phyloP scores from a whole-genome alignment of 2,113 vertebrate genomes.

The Dunckerocampus dactyliophorus region DNA sequence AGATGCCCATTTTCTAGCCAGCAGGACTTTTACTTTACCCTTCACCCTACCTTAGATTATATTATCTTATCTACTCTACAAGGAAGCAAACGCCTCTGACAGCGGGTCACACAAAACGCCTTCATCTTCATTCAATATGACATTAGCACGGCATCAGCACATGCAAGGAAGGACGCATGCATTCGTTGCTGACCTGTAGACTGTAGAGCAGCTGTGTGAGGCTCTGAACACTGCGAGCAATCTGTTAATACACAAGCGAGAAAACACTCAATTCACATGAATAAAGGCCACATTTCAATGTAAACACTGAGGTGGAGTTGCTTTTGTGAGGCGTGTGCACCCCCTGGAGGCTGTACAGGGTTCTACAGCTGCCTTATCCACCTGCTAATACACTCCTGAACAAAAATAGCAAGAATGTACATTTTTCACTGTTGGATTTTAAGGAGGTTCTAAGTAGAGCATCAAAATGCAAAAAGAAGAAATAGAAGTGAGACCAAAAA shows the following conservation, averaged over 20 bases:
- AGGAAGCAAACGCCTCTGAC: no score
- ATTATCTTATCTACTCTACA: no score
- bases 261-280: background rate
- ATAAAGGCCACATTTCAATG: background rate
- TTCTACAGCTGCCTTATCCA: background rate
- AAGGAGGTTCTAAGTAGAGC: no score
- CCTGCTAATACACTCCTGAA: no score
- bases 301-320: background rate
- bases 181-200: slow-evolving; percentile 81
- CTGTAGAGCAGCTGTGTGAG: slow-evolving; percentile 90
- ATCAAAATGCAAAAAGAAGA: no score
- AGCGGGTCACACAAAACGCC: background rate
- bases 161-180: background rate
- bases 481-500: no score
- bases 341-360: slow-evolving; percentile 29
- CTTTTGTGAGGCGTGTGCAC: slow-evolving; percentile 20
- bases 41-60: no score
- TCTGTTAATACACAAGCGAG: slow-evolving; percentile 60
- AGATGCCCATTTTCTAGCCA: no score
- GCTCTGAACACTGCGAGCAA: slow-evolving; percentile 86
- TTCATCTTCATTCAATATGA: slow-evolving; percentile 7
- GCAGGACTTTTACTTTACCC: no score
- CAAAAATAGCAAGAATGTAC: no score
- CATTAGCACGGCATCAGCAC: no score
- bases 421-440: no score